Evolutionary conservation across 2,888 invertebrate genomes (phyloP).

Genomic region (Busseola fusca): DNA sequence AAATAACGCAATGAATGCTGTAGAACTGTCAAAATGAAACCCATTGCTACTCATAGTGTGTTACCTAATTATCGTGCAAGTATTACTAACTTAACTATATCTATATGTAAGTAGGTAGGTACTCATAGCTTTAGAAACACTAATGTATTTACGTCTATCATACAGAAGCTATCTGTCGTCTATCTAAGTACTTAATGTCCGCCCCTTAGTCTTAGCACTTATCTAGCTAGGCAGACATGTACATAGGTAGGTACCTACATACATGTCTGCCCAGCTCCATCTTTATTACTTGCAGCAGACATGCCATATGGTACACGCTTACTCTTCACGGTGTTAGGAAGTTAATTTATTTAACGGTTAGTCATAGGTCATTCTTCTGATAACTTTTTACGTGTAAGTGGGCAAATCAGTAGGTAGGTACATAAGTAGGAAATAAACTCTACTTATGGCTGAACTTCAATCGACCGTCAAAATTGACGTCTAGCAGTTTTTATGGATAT

Average conservation of each 20-base stretch:
- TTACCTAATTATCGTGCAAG: no score
- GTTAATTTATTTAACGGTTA: neutral
- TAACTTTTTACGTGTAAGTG: neutral
- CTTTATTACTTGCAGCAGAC: slow-evolving; percentile 39
- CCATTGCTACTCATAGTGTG: no score
- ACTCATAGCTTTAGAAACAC: neutral
- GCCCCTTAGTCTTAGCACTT: slow-evolving; percentile 8
- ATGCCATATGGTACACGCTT: neutral
- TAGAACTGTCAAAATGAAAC: no score
- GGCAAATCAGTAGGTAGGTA: neutral
- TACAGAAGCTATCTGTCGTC: neutral
- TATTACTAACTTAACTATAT: neutral
- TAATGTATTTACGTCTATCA: neutral
- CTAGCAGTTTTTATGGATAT: no score
- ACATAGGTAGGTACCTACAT: neutral
- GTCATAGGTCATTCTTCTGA: neutral
- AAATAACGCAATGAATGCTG: no score
- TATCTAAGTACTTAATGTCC: neutral
- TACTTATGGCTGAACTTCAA: neutral
- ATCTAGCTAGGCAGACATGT: slow-evolving; percentile 8
- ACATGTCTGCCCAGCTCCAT: slow-evolving; percentile 11
- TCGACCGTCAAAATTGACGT: no score
- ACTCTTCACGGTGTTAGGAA: neutral
- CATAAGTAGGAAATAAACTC: neutral
- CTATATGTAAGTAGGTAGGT: neutral